phyloP scores from a whole-genome alignment of 2,888 invertebrate species.

The Polydrusus cervinus region DNA sequence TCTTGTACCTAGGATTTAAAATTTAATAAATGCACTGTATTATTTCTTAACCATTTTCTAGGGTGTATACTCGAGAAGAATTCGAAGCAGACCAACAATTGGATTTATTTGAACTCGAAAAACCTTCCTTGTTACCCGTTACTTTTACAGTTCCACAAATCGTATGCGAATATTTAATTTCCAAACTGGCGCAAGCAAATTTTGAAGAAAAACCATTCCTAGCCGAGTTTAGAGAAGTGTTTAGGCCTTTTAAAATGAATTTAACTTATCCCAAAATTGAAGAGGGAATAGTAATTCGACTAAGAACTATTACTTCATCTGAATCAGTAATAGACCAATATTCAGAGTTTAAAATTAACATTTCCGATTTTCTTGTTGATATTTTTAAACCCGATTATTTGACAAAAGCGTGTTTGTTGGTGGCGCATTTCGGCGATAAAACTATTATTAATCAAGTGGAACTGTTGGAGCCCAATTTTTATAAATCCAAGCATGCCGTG shows the following conservation, averaged over 20 bases:
- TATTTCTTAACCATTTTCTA: slow-evolving; percentile 3
- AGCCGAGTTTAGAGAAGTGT: background rate
- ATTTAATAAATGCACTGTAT: no score
- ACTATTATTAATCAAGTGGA: slow-evolving; percentile 21
- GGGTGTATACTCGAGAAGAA: slow-evolving; percentile 40
- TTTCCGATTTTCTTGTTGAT: background rate
- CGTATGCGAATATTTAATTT: slow-evolving; percentile 35
- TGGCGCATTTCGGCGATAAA: slow-evolving; percentile 25
- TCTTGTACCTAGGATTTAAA: no score
- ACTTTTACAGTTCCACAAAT: slow-evolving; percentile 17
- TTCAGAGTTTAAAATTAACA: background rate
- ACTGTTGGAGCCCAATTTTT: slow-evolving; percentile 31
- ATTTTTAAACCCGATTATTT: slow-evolving; percentile 30
- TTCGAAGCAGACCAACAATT: slow-evolving; percentile 39
- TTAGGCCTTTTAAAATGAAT: slow-evolving; percentile 30
- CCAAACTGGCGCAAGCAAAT: background rate
- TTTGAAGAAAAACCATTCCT: slow-evolving; percentile 1
- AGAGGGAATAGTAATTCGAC: background rate
- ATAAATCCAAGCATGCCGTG: background rate
- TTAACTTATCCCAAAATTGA: slow-evolving; percentile 1
- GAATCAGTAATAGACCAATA: background rate
- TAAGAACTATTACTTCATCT: background rate
- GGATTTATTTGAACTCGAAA: background rate
- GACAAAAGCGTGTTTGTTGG: slow-evolving; percentile 41
- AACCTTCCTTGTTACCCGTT: slow-evolving; percentile 4